Evolutionary conservation across 2,888 invertebrate genomes (phyloP).

Genomic region (Ornithoptera alexandrae): DNA sequence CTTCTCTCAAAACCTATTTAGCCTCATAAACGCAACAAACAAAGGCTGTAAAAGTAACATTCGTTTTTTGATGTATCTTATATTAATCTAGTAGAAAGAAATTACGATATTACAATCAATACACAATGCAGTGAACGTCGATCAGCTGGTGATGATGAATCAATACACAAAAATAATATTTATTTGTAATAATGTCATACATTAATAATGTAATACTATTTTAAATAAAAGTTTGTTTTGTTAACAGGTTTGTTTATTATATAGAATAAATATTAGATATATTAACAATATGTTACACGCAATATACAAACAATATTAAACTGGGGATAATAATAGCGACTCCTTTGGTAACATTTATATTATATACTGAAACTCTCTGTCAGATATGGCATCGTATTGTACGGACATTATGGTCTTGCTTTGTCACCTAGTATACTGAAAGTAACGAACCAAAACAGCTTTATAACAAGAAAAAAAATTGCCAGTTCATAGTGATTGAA

Average conservation of each 20-base stretch:
- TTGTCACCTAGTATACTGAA: slow-evolving; percentile 9
- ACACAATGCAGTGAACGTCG: too few relatives aligned
- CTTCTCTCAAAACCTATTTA: too few relatives aligned
- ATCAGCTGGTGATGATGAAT: too few relatives aligned
- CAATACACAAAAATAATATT: too few relatives aligned
- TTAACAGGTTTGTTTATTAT: not conserved
- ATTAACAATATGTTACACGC: too few relatives aligned
- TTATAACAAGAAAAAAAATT: slow-evolving; percentile 17
- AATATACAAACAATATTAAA: not conserved
- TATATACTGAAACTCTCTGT: not conserved
- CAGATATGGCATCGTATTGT: not conserved
- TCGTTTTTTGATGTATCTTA: too few relatives aligned
- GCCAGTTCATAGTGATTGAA: slow-evolving; percentile 11
- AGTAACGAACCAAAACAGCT: not conserved
- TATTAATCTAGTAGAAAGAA: too few relatives aligned
- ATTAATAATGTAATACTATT: not conserved
- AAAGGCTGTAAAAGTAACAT: too few relatives aligned
- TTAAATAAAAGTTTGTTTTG: not conserved
- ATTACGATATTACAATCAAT: too few relatives aligned
- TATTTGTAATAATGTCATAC: not conserved
- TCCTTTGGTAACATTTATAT: too few relatives aligned
- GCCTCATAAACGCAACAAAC: too few relatives aligned
- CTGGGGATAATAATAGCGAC: not conserved
- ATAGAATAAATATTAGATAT: not conserved
- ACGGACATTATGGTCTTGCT: slow-evolving; percentile 14